A percentile compares a stretch with the other conserved stretches of the same genome.
Conservation (phyloP, 2,888 invertebrate genomes). For the Ichneumon xanthorius region DNA sequence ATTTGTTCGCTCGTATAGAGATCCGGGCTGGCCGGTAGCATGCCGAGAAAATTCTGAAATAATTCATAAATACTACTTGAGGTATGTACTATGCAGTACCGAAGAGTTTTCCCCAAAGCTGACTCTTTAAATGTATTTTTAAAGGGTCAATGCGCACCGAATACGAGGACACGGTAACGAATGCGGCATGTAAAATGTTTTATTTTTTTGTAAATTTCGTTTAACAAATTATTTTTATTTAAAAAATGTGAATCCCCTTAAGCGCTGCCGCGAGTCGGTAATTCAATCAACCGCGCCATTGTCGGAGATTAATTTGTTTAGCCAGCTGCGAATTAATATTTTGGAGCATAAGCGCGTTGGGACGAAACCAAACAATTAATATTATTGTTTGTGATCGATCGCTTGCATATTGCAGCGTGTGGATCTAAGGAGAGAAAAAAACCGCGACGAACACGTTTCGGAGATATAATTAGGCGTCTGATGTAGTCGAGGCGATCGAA, state of each 20-base stretch:
- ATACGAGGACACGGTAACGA: background rate
- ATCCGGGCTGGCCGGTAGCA: no score
- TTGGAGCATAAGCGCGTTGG: background rate
- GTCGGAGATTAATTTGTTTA: conserved; percentile 3
- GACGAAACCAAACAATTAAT: background rate
- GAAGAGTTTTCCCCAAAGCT: no score
- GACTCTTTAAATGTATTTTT: no score
- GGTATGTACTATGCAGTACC: no score
- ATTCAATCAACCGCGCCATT: background rate
- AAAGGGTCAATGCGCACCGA: no score
- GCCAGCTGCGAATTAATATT: background rate
- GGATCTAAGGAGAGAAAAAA: no score
- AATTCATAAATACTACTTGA: no score
- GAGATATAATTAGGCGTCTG: background rate
- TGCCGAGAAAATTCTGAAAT: no score
- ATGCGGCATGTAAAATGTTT: conserved; percentile 16
- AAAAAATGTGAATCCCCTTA: background rate
- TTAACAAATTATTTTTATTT: background rate
- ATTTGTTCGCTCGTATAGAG: no score
- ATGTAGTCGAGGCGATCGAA: background rate
- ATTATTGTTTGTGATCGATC: background rate
- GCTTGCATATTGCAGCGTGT: background rate
- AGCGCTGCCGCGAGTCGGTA: background rate
- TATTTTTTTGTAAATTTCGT: background rate
- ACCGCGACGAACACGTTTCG: no score